These are phyloP conservation scores for Rhabdornis inornatus DNA, from an alignment of 2,113 vertebrate species.

Conservation along the genomic window DNA sequence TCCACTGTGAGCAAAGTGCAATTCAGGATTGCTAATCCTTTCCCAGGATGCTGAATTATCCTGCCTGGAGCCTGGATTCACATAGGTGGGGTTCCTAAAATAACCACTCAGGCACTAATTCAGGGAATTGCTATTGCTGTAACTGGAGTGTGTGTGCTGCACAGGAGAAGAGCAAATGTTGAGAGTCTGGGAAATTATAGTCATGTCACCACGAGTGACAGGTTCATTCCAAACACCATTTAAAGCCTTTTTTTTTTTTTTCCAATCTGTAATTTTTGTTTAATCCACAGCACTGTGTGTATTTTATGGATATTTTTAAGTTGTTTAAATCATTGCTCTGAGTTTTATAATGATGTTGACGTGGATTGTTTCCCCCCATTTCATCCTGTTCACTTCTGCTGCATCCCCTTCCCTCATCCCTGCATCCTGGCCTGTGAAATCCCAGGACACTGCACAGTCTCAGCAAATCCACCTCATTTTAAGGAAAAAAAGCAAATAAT, in stretches of 20 bases:
- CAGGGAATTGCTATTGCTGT: neutral
- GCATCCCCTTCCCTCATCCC: neutral
- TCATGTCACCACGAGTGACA: neutral
- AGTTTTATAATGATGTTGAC: neutral
- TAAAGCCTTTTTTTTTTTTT: neutral
- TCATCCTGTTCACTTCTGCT: neutral
- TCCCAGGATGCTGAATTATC: accelerated
- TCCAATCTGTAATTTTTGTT: neutral
- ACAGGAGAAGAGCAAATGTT: neutral
- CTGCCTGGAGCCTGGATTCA: neutral
- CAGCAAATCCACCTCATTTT: neutral
- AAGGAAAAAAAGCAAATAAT: neutral
- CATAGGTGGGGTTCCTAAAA: neutral
- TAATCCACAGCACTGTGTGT: neutral
- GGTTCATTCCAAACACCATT: constrained; percentile 11
- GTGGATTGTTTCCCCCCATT: neutral
- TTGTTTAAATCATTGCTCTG: neutral
- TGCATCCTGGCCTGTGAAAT: neutral
- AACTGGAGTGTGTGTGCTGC: neutral
- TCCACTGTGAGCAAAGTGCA: neutral
- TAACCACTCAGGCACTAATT: neutral
- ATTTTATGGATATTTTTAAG: neutral
- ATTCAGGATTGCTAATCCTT: neutral
- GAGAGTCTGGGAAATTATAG: neutral
- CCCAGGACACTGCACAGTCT: neutral